Conservation (phyloP, 1,140 invertebrate species). For the Zaprionus ghesquierei region DNA sequence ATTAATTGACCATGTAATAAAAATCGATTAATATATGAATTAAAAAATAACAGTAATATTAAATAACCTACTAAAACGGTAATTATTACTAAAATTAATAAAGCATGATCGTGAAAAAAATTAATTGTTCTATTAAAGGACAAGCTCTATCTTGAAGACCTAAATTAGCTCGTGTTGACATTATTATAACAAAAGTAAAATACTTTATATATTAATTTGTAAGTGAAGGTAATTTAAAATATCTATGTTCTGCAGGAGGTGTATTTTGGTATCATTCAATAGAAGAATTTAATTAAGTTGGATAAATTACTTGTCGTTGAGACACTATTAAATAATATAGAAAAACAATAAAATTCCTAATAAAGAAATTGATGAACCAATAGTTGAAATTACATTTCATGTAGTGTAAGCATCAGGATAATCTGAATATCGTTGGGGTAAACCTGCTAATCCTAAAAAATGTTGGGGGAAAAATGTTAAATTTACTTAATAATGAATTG, state of each 20-base stretch:
- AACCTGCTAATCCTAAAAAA: constrained; percentile 89
- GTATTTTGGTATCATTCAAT: constrained; percentile 85
- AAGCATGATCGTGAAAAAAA: constrained; percentile 85
- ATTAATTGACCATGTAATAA: constrained; percentile 84
- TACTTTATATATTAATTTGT: constrained; percentile 84
- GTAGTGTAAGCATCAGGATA: constrained; percentile 86
- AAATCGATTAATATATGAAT: constrained; percentile 83
- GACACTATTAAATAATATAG: constrained; percentile 83
- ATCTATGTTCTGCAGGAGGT: constrained; percentile 84
- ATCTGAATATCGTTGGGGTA: constrained; percentile 89
- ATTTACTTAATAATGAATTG: constrained; percentile 86
- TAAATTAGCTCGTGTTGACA: constrained; percentile 84
- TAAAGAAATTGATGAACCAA: constrained; percentile 86
- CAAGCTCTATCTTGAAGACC: constrained; percentile 84
- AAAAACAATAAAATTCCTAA: constrained; percentile 84
- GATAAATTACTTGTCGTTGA: constrained; percentile 82
- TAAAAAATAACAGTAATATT: constrained; percentile 84
- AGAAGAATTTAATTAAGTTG: constrained; percentile 82
- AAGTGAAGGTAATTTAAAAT: constrained; percentile 84
- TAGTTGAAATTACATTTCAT: constrained; percentile 87
- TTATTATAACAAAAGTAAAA: constrained; percentile 84
- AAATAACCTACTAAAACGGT: constrained; percentile 86
- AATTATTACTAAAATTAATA: constrained; percentile 85
- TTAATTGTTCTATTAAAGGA: constrained; percentile 85
- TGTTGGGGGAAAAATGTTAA: constrained; percentile 91